Percentiles rank a stretch among this genome's conserved stretches.
Conservation (phyloP, 2,797 vertebrate genomes). For the Hipposideros larvatus region DNA sequence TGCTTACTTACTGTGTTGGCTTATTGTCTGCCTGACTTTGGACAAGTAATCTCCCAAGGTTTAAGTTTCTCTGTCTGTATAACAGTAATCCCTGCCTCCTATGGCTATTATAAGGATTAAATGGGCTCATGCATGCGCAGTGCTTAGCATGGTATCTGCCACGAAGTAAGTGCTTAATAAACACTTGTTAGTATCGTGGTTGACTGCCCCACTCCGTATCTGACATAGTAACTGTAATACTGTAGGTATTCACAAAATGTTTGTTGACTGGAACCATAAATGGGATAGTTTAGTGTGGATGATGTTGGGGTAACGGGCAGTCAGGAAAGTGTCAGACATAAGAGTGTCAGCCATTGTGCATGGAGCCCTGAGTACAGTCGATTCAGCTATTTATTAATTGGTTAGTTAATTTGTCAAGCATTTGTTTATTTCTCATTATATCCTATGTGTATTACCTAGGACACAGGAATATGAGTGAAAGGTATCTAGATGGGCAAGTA, state of each 20-base stretch:
- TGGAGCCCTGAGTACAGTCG: neutral
- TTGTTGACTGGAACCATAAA: neutral
- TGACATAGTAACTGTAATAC: neutral
- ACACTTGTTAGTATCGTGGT: neutral
- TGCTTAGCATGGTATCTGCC: neutral
- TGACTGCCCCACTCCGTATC: neutral
- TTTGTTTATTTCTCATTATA: neutral
- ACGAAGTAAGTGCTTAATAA: neutral
- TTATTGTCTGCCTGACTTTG: neutral
- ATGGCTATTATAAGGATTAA: neutral
- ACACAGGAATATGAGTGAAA: neutral
- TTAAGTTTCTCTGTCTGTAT: neutral
- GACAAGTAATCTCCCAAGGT: neutral
- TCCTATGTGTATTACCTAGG: neutral
- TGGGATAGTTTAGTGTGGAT: neutral
- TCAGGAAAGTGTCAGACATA: neutral
- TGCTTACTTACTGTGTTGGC: neutral
- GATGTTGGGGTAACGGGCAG: neutral
- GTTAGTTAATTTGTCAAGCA: conserved; percentile 8
- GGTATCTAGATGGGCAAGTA: neutral
- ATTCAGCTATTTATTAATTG: conserved; percentile 23
- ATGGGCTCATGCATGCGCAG: neutral
- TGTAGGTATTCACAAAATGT: neutral
- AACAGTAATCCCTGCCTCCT: neutral
- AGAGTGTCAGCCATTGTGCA: neutral